phyloP scores from a whole-genome alignment of 2,113 vertebrate genomes.

The Tragulus kanchil region DNA sequence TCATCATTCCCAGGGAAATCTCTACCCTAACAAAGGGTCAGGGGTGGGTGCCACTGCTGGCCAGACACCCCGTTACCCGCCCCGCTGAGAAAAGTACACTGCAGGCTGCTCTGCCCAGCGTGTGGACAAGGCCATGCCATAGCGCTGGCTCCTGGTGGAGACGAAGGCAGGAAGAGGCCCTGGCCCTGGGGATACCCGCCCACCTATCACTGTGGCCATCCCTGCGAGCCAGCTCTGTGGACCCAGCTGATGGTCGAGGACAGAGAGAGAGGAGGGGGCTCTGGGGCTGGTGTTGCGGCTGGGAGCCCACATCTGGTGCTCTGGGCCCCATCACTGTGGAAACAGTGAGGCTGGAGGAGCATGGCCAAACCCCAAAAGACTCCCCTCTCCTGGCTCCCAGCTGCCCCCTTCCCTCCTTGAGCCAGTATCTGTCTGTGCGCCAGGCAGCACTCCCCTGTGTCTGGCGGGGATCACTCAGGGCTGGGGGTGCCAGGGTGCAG shows the following conservation, averaged over 20 bases:
- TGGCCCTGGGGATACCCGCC: not conserved
- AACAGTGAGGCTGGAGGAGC: not conserved
- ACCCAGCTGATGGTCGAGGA: not conserved
- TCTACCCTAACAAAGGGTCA: not conserved
- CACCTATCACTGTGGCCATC: no score
- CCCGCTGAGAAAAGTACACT: not conserved
- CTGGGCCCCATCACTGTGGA: not conserved
- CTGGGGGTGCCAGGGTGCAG: not conserved
- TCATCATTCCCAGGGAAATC: not conserved
- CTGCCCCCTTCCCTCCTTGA: not conserved
- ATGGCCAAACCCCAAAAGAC: not conserved
- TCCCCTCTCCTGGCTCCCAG: not conserved
- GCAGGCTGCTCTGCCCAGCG: not conserved
- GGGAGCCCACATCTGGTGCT: not conserved
- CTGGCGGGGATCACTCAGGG: not conserved
- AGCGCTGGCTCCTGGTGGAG: not conserved
- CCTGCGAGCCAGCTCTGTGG: not conserved
- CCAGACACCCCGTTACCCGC: not conserved
- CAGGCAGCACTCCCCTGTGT: accelerated
- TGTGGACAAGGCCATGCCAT: no score
- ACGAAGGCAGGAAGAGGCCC: not conserved
- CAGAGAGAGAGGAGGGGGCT: not conserved
- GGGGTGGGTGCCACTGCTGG: not conserved
- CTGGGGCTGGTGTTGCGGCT: not conserved
- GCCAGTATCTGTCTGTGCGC: not conserved